A percentile compares a stretch with the other conserved stretches of the same genome.
Evolutionary conservation across 2,888 invertebrate species (phyloP).

Genomic region (Polymixis lichenea): DNA sequence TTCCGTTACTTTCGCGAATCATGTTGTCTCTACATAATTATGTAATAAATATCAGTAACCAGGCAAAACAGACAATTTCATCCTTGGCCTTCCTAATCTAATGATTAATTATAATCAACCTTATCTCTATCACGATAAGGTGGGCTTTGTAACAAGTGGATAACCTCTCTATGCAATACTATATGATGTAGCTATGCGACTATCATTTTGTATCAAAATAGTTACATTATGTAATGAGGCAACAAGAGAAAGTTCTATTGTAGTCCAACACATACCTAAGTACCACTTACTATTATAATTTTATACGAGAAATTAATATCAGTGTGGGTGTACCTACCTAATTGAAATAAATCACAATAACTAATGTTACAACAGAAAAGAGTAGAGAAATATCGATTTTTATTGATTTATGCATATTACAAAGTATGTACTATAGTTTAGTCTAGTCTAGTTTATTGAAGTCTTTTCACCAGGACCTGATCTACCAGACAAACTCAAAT

Average conservation of each 20-base stretch:
- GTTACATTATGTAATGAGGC: conserved; percentile 70
- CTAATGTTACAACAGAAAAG: neutral
- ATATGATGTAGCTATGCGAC: conserved; percentile 24
- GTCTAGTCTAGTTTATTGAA: no score
- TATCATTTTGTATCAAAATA: conserved; percentile 58
- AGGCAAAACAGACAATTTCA: neutral
- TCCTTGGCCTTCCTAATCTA: conserved; percentile 8
- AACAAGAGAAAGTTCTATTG: conserved; percentile 76
- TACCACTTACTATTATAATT: conserved; percentile 63
- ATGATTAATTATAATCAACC: conserved; percentile 3
- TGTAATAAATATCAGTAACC: neutral
- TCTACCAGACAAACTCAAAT: no score
- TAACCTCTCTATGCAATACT: conserved; percentile 1
- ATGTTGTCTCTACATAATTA: neutral
- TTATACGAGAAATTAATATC: conserved; percentile 53
- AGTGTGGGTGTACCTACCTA: conserved; percentile 5
- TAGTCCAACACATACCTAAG: conserved; percentile 42
- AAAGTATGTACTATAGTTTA: no score
- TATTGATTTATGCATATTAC: neutral
- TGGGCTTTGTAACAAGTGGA: neutral
- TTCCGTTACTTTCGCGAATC: neutral
- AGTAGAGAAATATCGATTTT: neutral
- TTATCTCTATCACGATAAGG: neutral
- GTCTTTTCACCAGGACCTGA: no score
- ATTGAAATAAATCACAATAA: neutral